phyloP scores from a whole-genome alignment of 2,797 vertebrate species.

The Atherinosoma microstoma region DNA sequence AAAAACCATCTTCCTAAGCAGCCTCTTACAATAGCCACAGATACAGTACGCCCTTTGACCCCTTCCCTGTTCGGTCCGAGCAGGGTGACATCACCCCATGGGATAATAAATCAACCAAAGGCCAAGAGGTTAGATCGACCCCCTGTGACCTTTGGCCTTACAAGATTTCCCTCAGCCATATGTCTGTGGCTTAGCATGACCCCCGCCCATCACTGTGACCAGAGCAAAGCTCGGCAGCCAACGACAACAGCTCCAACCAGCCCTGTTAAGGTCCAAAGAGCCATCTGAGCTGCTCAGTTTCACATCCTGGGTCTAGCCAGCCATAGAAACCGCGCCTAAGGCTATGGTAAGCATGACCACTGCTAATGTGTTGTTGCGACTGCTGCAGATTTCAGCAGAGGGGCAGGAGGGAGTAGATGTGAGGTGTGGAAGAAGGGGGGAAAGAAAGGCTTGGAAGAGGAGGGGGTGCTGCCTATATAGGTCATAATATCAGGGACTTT shows the following conservation, averaged over 20 bases:
- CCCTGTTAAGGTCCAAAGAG: constrained; percentile 46
- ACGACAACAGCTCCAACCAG: constrained; percentile 49
- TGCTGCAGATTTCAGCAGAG: constrained; percentile 35
- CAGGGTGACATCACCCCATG: constrained; percentile 56
- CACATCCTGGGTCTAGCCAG: constrained; percentile 50
- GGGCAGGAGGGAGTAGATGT: neutral
- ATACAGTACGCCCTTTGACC: constrained; percentile 72
- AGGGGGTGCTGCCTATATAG: constrained; percentile 50
- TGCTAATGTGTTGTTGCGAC: constrained; percentile 55
- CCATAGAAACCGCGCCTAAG: constrained; percentile 44
- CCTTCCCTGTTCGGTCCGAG: constrained; percentile 52
- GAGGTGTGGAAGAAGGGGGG: constrained; percentile 27
- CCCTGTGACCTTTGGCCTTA: constrained; percentile 66
- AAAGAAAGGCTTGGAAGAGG: constrained; percentile 10
- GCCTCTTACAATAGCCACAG: constrained; percentile 41
- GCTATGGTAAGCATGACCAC: constrained; percentile 42
- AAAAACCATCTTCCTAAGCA: constrained; percentile 32
- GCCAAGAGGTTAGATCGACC: constrained; percentile 72
- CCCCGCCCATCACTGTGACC: constrained; percentile 15
- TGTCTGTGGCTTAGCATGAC: constrained; percentile 54
- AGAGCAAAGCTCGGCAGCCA: constrained; percentile 50
- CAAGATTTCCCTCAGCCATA: constrained; percentile 65
- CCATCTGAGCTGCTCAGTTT: constrained; percentile 53
- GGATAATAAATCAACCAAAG: constrained; percentile 72
- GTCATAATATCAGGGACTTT: constrained; percentile 73